Conservation (phyloP, 2,797 vertebrate species). For the Tympanoctomys barrerae region DNA sequence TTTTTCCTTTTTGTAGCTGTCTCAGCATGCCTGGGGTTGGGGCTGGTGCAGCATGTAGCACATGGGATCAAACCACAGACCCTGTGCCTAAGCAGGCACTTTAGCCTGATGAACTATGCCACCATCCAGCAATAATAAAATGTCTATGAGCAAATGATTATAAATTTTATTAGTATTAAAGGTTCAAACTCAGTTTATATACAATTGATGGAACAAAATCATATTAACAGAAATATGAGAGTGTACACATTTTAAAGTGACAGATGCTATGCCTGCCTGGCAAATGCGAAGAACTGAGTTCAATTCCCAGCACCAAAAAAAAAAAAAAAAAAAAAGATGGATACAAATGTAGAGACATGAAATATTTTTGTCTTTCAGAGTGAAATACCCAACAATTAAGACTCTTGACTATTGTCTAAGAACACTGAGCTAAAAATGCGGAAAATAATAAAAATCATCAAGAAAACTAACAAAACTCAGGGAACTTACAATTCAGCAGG, state of each 20-base stretch:
- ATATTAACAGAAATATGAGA: neutral
- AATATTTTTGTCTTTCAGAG: neutral
- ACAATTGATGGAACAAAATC: slow-evolving; percentile 1
- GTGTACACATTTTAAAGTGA: neutral
- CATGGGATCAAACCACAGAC: no score
- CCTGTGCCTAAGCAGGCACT: no score
- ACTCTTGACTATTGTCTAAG: slow-evolving; percentile 28
- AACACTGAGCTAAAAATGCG: neutral
- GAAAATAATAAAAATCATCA: neutral
- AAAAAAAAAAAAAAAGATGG: neutral
- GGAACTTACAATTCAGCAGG: neutral
- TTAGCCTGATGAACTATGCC: no score
- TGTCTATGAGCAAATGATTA: slow-evolving; percentile 16
- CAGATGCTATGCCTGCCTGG: neutral
- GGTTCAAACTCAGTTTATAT: slow-evolving; percentile 40
- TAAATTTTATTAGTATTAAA: slow-evolving; percentile 6
- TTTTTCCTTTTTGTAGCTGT: no score
- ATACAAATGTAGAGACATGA: neutral
- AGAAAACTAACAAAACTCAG: slow-evolving; percentile 12
- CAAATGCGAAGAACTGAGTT: no score
- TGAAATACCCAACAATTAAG: slow-evolving; percentile 35
- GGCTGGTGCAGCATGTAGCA: no score
- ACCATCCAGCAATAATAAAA: neutral
- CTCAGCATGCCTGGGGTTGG: no score
- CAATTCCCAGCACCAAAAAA: no score